phyloP scores from a whole-genome alignment of 1,140 invertebrate species.

The Dolichoris vasculosae region DNA sequence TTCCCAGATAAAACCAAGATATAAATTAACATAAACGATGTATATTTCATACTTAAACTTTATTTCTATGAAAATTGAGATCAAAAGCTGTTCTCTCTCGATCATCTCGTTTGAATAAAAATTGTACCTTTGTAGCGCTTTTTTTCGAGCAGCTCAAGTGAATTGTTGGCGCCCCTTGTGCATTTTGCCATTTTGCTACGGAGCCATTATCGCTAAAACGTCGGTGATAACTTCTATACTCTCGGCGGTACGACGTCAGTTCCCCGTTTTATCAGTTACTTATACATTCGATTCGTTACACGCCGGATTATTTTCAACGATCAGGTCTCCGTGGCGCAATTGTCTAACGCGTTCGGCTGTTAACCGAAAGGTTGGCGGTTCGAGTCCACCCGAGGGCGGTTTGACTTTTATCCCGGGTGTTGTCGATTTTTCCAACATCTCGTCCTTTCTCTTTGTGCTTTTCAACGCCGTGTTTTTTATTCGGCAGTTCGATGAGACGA shows the following conservation, averaged over 20 bases:
- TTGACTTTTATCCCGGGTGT: not conserved
- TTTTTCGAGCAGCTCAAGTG: too few species aligned
- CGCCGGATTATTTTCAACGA: not conserved
- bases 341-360: constrained; percentile 89
- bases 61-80: too few species aligned
- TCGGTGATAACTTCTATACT: not conserved
- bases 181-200: not conserved
- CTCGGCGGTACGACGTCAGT: not conserved
- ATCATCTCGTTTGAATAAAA: not conserved
- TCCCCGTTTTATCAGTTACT: too few species aligned
- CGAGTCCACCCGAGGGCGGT: constrained; percentile 78
- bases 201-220: not conserved
- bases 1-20: too few species aligned
- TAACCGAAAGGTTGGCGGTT: constrained; percentile 71
- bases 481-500: too few species aligned
- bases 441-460: too few species aligned
- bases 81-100: too few species aligned
- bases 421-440: too few species aligned
- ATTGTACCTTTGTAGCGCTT: not conserved
- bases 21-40: too few species aligned
- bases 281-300: too few species aligned
- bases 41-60: too few species aligned
- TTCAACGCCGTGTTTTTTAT: too few species aligned
- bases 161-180: not conserved
- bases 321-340: constrained; percentile 85